Percentiles rank a stretch among this genome's conserved stretches.
phyloP scores from a whole-genome alignment of 2,113 vertebrate genomes.

The Lophochroa leadbeateri region DNA sequence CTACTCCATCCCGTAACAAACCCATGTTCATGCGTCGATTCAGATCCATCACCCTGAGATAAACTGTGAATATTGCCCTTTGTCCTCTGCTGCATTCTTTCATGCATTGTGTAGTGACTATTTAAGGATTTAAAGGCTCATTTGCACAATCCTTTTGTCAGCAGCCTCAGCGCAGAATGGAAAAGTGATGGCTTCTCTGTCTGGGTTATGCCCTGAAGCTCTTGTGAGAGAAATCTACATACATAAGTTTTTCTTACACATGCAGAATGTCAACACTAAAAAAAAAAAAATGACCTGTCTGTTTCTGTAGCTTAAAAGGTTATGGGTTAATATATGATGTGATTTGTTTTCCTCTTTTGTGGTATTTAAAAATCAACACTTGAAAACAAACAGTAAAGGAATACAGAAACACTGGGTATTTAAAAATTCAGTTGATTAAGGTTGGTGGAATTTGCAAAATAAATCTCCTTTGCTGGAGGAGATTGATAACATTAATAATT shows the following conservation, averaged over 20 bases:
- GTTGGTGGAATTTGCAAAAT: constrained; percentile 33
- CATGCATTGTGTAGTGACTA: constrained; percentile 92
- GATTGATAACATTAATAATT: constrained; percentile 46
- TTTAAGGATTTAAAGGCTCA: constrained; percentile 99
- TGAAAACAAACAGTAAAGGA: constrained; percentile 41
- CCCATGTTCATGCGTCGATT: constrained; percentile 98
- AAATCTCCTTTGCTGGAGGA: neutral
- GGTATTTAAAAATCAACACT: constrained; percentile 17
- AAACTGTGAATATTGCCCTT: constrained; percentile 91
- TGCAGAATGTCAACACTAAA: constrained; percentile 75
- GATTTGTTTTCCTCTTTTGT: constrained; percentile 52
- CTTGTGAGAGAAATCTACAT: constrained; percentile 78
- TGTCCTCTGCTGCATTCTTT: constrained; percentile 91
- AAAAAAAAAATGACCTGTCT: constrained; percentile 75
- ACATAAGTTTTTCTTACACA: constrained; percentile 73
- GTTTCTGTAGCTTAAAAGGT: constrained; percentile 73
- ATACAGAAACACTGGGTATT: constrained; percentile 14
- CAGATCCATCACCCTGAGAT: constrained; percentile 97
- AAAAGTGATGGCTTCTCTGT: constrained; percentile 79
- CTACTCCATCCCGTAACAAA: constrained; percentile 88
- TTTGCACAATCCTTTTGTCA: constrained; percentile 99
- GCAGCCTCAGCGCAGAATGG: constrained; percentile 83
- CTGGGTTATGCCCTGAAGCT: constrained; percentile 80
- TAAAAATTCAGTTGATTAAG: constrained; percentile 44
- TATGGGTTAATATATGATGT: constrained; percentile 71